These are phyloP conservation scores for Hofmannophila pseudospretella DNA, from an alignment of 2,888 invertebrate genomes.

Conservation along the genomic window DNA sequence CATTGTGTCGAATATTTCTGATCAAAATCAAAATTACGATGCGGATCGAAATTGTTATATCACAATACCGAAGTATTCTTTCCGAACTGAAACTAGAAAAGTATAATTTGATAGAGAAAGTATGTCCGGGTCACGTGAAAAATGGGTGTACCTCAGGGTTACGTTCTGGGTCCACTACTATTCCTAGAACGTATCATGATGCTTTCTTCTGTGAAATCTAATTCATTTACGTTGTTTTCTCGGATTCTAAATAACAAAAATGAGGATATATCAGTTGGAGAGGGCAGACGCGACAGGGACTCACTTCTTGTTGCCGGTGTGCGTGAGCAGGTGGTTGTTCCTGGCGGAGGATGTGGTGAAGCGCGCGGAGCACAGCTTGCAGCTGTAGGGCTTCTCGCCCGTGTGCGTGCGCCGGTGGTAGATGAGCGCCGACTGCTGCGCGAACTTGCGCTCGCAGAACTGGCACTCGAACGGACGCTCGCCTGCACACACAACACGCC, in stretches of 20 bases:
- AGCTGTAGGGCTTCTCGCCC: slow-evolving; percentile 70
- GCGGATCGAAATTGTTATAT: too few relatives aligned
- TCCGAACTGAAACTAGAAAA: too few relatives aligned
- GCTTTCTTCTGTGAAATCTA: too few relatives aligned
- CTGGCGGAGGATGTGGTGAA: slow-evolving; percentile 73
- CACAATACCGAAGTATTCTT: too few relatives aligned
- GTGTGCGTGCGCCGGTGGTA: slow-evolving; percentile 74
- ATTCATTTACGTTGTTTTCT: too few relatives aligned
- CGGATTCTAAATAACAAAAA: background rate
- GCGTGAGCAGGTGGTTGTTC: slow-evolving; percentile 70
- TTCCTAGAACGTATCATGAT: too few relatives aligned
- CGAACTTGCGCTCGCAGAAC: slow-evolving; percentile 67
- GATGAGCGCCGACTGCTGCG: slow-evolving; percentile 72
- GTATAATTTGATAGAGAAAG: too few relatives aligned
- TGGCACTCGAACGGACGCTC: slow-evolving; percentile 72
- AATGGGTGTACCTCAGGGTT: too few relatives aligned
- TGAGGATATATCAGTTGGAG: background rate
- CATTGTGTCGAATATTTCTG: too few relatives aligned
- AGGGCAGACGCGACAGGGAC: background rate
- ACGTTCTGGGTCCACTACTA: too few relatives aligned
- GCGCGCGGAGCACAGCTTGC: slow-evolving; percentile 61
- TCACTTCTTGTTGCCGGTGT: slow-evolving; percentile 63
- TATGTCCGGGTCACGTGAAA: too few relatives aligned
- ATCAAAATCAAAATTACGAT: too few relatives aligned
- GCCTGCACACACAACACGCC: slow-evolving; percentile 31